phyloP scores from a whole-genome alignment of 2,113 vertebrate genomes.

The Climacteris rufus region DNA sequence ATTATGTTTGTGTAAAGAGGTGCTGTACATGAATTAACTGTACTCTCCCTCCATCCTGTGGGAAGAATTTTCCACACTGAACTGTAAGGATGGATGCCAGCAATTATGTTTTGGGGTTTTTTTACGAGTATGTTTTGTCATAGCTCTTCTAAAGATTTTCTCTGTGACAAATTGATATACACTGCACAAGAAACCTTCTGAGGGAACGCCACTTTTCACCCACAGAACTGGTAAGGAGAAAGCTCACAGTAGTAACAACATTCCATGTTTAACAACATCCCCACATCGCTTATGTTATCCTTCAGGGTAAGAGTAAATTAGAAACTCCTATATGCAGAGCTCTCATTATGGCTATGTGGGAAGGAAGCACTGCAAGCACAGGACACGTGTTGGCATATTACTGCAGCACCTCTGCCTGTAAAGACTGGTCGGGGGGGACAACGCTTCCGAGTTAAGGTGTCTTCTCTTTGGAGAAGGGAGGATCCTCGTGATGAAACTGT shows the following conservation, averaged over 20 bases:
- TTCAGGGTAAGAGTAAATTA: not conserved
- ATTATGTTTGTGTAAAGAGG: constrained; percentile 7
- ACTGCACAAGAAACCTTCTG: not conserved
- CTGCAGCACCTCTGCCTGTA: not conserved
- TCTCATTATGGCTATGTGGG: not conserved
- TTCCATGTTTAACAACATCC: not conserved
- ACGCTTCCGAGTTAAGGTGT: accelerated
- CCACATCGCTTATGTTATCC: not conserved
- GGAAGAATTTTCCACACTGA: constrained; percentile 19
- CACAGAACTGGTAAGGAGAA: not conserved
- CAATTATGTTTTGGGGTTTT: not conserved
- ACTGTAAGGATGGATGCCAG: constrained; percentile 1
- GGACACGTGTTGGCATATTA: not conserved
- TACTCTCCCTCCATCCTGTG: not conserved
- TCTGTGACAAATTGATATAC: not conserved
- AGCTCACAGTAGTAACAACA: not conserved
- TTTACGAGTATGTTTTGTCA: not conserved
- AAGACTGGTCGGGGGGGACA: accelerated
- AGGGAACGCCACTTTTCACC: not conserved
- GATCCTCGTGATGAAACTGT: not conserved
- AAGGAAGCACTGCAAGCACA: not conserved
- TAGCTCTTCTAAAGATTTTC: not conserved
- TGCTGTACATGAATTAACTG: not conserved
- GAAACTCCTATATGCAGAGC: not conserved
- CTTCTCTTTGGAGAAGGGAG: not conserved